Evolutionary conservation across 1,140 invertebrate genomes (phyloP).

Genomic region (Mizuhopecten yessoensis): DNA sequence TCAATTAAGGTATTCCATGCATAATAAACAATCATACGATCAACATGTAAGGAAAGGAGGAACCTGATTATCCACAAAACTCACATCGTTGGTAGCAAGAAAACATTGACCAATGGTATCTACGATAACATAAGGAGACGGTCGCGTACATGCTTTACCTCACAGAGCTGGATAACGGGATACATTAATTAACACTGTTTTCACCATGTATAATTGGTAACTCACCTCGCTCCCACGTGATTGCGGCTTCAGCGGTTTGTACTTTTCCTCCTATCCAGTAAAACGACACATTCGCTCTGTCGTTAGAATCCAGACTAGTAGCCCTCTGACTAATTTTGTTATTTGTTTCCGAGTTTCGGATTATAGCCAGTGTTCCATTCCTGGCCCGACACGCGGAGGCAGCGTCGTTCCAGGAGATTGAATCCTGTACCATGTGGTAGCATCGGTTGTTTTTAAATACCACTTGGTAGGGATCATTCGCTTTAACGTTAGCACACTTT

Average conservation of each 20-base stretch:
- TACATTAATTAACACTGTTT: too few species aligned
- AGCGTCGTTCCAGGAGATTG: not conserved
- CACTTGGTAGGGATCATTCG: not conserved
- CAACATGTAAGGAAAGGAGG: too few species aligned
- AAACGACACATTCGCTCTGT: not conserved
- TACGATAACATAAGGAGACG: too few species aligned
- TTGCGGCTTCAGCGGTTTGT: not conserved
- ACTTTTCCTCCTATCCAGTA: constrained; percentile 2
- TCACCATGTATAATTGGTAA: too few species aligned
- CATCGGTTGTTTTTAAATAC: not conserved
- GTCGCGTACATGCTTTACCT: too few species aligned
- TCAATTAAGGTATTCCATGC: too few species aligned
- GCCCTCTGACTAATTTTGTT: not conserved
- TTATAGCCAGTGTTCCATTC: not conserved
- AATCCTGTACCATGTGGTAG: not conserved
- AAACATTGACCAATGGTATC: too few species aligned
- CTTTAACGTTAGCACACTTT: not conserved
- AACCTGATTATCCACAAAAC: too few species aligned
- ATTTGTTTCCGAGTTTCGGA: not conserved
- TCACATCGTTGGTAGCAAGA: too few species aligned
- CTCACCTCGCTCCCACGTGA: not conserved
- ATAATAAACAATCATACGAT: too few species aligned
- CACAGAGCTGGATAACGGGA: too few species aligned
- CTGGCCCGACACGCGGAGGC: not conserved
- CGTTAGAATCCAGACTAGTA: not conserved